These are phyloP conservation scores for Proteles cristata DNA, from an alignment of 2,113 vertebrate species.

Conservation along the genomic window DNA sequence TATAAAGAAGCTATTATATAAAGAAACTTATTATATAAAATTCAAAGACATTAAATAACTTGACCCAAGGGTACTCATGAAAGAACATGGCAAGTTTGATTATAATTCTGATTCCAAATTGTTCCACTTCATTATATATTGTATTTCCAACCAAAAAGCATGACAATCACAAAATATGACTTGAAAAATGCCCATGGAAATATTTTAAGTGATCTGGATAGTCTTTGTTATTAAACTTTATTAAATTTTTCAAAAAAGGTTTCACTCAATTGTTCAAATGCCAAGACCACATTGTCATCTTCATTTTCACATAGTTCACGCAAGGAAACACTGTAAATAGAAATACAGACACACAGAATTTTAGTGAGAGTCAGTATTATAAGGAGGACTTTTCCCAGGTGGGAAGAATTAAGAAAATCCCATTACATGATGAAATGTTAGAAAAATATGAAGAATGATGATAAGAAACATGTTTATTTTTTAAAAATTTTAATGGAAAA, in stretches of 20 bases:
- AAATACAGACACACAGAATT: not conserved
- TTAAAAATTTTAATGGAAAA: not conserved
- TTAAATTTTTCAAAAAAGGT: conserved; percentile 64
- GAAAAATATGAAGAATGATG: not conserved
- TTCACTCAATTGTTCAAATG: conserved; percentile 77
- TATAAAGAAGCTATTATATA: not conserved
- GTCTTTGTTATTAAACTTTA: not conserved
- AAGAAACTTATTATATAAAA: not conserved
- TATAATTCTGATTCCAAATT: not conserved
- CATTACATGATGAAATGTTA: not conserved
- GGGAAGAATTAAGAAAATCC: not conserved
- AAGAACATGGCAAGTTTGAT: not conserved
- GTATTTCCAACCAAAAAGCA: not conserved
- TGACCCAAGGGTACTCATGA: not conserved
- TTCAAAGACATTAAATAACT: not conserved
- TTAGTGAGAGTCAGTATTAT: not conserved
- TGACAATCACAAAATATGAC: not conserved
- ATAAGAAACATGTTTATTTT: not conserved
- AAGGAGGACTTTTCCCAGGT: not conserved
- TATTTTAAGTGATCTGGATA: not conserved
- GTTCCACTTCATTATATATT: not conserved
- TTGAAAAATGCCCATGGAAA: not conserved
- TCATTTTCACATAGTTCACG: conserved; percentile 74
- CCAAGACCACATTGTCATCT: conserved; percentile 77
- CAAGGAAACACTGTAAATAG: conserved; percentile 75